A percentile compares a stretch with the other conserved stretches of the same genome.
These are phyloP conservation scores for Chaetodon trifascialis DNA, from an alignment of 2,113 vertebrate genomes.

Conservation along the genomic window DNA sequence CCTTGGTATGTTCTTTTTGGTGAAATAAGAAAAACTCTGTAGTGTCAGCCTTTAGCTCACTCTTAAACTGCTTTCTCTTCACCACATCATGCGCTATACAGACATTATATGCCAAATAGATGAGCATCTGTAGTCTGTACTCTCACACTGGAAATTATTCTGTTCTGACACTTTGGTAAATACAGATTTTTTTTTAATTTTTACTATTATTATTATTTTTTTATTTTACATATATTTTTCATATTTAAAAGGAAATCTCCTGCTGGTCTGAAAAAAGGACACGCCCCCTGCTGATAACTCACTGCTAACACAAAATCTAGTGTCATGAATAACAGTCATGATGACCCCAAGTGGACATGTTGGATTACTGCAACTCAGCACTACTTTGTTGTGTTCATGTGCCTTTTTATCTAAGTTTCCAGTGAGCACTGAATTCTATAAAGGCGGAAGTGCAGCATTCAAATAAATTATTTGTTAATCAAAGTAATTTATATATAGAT, in stretches of 20 bases:
- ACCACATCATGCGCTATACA: no score
- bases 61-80: neutral
- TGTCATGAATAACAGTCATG: slow-evolving; percentile 20
- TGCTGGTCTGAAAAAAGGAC: neutral
- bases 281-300: neutral
- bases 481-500: no score
- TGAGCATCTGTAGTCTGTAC: neutral
- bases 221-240: no score
- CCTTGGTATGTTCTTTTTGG: neutral
- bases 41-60: neutral
- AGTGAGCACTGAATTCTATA: no score
- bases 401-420: neutral
- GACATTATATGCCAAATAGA: neutral
- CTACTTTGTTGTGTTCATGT: neutral
- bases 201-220: no score
- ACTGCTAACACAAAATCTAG: neutral
- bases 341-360: slow-evolving; percentile 61
- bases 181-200: neutral
- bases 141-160: neutral
- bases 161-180: neutral
- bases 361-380: slow-evolving; percentile 22
- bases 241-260: neutral
- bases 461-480: no score
- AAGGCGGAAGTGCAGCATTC: no score
- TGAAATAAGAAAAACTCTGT: no score